A percentile compares a stretch with the other conserved stretches of the same genome.
These are phyloP conservation scores for Chloropsis cyanopogon DNA, from an alignment of 2,113 vertebrate genomes.

Conservation along the genomic window DNA sequence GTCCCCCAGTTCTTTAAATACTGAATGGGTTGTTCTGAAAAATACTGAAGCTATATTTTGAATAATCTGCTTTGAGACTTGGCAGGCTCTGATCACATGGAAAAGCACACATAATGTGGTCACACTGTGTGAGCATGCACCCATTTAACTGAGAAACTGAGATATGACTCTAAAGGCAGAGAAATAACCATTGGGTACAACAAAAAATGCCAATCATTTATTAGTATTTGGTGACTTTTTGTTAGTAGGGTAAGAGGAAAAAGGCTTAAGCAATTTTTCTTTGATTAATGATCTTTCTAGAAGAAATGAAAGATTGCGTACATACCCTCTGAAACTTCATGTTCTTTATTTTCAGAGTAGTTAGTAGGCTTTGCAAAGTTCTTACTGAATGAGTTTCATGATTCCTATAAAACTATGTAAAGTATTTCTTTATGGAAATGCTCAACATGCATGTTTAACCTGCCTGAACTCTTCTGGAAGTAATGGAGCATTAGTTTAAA, in stretches of 20 bases:
- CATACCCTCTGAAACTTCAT: background rate
- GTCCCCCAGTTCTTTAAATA: background rate
- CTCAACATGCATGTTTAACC: background rate
- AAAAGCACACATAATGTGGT: background rate
- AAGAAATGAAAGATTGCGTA: background rate
- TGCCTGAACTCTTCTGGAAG: background rate
- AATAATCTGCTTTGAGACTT: background rate
- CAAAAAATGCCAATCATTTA: background rate
- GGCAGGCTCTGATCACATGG: background rate
- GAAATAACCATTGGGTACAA: background rate
- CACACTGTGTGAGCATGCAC: background rate
- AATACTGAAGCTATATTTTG: background rate
- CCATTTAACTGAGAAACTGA: background rate
- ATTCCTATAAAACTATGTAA: background rate
- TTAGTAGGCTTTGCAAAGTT: background rate
- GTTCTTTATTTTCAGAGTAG: background rate
- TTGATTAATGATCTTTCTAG: background rate
- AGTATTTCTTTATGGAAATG: background rate
- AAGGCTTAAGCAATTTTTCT: background rate
- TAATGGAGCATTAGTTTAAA: background rate
- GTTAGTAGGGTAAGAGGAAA: background rate
- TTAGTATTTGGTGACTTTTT: background rate
- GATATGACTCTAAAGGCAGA: background rate
- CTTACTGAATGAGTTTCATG: background rate
- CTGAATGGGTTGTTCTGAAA: conserved; percentile 1